Percentiles rank a stretch among this genome's conserved stretches.
phyloP scores from a whole-genome alignment of 2,113 vertebrate genomes.

The Oxyruncus cristatus region DNA sequence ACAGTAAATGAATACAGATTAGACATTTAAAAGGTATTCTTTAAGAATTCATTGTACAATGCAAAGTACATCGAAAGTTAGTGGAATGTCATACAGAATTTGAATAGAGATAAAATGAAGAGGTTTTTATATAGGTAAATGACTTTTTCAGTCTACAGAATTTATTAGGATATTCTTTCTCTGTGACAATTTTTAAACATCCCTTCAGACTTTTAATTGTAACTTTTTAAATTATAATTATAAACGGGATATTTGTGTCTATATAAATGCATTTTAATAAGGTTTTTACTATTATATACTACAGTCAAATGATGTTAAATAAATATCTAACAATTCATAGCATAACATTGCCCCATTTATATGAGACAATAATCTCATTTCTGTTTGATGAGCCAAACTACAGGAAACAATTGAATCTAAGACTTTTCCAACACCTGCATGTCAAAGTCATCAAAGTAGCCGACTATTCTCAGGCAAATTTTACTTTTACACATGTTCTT shows the following conservation, averaged over 20 bases:
- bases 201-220: not conserved
- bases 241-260: not conserved
- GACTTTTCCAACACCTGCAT: not conserved
- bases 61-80: not conserved
- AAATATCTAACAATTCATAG: not conserved
- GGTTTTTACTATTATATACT: not conserved
- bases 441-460: not conserved
- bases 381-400: not conserved
- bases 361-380: not conserved
- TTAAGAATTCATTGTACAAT: not conserved
- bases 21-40: not conserved
- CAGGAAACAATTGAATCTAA: not conserved
- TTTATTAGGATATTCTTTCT: not conserved
- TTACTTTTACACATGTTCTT: not conserved
- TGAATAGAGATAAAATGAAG: not conserved
- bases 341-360: not conserved
- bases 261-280: not conserved
- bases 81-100: not conserved
- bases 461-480: not conserved
- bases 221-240: not conserved
- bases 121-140: not conserved
- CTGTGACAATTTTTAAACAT: not conserved
- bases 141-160: not conserved
- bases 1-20: slow-evolving; percentile 25
- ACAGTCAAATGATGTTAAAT: not conserved